Percentiles rank a stretch among this genome's conserved stretches.
Evolutionary conservation across 2,888 invertebrate species (phyloP).

Genomic region (Oligia fasciuncula): DNA sequence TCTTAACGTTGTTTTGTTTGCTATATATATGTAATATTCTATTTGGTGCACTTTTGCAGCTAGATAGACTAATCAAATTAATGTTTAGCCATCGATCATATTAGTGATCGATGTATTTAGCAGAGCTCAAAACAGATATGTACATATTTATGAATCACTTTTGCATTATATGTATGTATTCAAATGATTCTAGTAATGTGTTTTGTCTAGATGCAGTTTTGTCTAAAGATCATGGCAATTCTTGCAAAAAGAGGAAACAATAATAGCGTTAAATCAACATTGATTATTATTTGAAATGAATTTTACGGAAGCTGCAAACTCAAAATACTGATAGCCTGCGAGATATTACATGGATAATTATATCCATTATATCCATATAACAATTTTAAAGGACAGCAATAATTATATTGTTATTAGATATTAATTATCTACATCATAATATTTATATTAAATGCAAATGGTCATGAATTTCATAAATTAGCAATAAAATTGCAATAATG

Average conservation of each 20-base stretch:
- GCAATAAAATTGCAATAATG: too few species aligned
- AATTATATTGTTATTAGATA: background rate
- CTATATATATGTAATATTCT: slow-evolving; percentile 27
- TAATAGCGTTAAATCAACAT: background rate
- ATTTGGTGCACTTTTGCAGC: slow-evolving; percentile 27
- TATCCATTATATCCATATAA: background rate
- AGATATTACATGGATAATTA: slow-evolving; percentile 6
- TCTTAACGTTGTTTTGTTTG: slow-evolving; percentile 60
- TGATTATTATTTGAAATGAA: background rate
- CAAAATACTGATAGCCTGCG: background rate
- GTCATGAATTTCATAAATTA: slow-evolving; percentile 18
- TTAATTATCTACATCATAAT: slow-evolving; percentile 13
- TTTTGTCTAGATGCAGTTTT: background rate
- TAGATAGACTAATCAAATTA: background rate
- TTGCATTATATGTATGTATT: background rate
- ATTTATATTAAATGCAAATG: slow-evolving; percentile 3
- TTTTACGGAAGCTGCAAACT: slow-evolving; percentile 18
- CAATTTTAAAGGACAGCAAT: too few species aligned
- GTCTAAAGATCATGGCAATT: slow-evolving; percentile 4
- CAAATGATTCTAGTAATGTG: background rate
- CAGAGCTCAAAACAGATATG: background rate
- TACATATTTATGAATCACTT: background rate
- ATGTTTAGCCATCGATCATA: too few species aligned
- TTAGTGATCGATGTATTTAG: background rate
- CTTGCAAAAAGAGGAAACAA: background rate